phyloP scores from a whole-genome alignment of 2,797 vertebrate genomes.

The Aphelocoma californica region DNA sequence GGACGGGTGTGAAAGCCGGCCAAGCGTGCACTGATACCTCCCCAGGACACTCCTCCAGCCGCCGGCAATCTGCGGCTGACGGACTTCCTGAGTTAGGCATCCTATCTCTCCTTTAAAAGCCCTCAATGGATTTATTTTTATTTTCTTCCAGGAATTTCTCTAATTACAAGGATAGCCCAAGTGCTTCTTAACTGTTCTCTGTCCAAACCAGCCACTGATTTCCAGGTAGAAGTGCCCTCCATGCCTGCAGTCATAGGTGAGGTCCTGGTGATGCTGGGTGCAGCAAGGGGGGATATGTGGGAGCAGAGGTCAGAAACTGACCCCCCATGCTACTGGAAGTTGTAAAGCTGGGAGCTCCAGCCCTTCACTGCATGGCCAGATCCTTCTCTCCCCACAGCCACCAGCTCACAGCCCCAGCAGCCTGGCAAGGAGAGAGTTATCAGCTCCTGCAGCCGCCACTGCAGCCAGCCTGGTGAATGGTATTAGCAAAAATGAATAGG shows the following conservation, averaged over 20 bases:
- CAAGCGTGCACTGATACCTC: background rate
- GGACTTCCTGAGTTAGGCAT: background rate
- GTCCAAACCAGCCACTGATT: background rate
- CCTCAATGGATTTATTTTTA: background rate
- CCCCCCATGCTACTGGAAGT: background rate
- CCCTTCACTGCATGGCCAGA: background rate
- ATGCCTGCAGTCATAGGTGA: fast-evolving
- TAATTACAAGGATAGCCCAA: background rate
- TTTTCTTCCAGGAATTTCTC: conserved; percentile 25
- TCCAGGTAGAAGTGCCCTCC: background rate
- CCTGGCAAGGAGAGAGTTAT: conserved; percentile 25
- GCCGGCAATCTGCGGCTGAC: background rate
- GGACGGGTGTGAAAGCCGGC: background rate
- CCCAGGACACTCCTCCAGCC: background rate
- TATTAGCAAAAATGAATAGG: conserved; percentile 63
- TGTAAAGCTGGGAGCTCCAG: background rate
- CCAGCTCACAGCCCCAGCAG: fast-evolving
- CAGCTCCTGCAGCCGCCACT: background rate
- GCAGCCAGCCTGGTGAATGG: conserved; percentile 18
- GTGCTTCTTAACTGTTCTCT: background rate
- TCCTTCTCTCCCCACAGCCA: background rate
- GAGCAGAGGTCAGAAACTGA: background rate
- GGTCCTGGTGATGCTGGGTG: background rate
- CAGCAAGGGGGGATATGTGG: no score
- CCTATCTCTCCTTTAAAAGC: conserved; percentile 5